Evolutionary conservation across 2,888 invertebrate species (phyloP).

Genomic region (Tetranychus truncatus): DNA sequence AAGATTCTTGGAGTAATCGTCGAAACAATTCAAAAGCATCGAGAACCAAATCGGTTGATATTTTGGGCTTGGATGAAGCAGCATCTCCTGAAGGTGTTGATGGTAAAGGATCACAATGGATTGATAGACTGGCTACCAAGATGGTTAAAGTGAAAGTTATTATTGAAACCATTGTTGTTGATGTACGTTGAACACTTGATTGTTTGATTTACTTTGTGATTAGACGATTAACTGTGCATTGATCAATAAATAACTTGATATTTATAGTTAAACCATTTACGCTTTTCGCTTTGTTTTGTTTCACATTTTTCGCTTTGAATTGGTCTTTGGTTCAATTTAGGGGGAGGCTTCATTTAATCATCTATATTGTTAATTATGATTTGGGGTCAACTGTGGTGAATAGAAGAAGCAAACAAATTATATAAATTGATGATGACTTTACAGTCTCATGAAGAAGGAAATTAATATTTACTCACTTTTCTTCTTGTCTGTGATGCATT

Average conservation of each 20-base stretch:
- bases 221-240: neutral
- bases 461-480: neutral
- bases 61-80: neutral
- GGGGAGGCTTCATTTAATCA: neutral
- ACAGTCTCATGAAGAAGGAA: neutral
- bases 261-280: neutral
- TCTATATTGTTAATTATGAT: neutral
- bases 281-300: neutral
- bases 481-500: neutral
- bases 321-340: neutral
- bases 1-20: slow-evolving; percentile 1
- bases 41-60: neutral
- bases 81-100: neutral
- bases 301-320: neutral
- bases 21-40: slow-evolving; percentile 5
- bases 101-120: neutral
- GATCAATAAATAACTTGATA: neutral
- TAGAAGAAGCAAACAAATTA: neutral
- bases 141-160: neutral
- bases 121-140: neutral
- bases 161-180: neutral
- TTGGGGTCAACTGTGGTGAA: neutral
- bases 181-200: neutral
- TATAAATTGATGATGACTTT: neutral
- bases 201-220: neutral